Conservation (phyloP, 2,113 vertebrate species). For the Benitochromis conjunctus region DNA sequence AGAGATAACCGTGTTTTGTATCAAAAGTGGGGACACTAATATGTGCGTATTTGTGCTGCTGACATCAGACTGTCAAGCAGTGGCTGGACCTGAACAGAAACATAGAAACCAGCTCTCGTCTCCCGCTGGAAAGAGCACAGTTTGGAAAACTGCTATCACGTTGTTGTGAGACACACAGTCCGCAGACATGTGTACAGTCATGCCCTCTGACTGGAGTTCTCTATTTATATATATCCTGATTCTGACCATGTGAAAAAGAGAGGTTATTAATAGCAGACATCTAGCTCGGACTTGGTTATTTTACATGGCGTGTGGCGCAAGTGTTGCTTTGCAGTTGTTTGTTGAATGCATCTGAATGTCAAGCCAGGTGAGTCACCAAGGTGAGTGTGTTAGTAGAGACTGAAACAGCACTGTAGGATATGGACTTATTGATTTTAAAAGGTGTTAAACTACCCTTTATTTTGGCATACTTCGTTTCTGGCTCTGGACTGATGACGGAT, state of each 20-base stretch:
- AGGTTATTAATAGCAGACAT: conserved; percentile 47
- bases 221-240: conserved; percentile 39
- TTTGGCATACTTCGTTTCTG: background rate
- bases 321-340: background rate
- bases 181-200: background rate
- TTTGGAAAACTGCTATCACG: background rate
- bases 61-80: background rate
- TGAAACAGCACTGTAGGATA: background rate
- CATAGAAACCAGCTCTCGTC: background rate
- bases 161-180: background rate
- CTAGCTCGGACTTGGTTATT: conserved; percentile 3
- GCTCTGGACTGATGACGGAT: background rate
- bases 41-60: background rate
- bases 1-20: conserved; percentile 17
- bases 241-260: conserved; percentile 26
- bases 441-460: background rate
- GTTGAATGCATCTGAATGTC: background rate
- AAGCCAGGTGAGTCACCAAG: background rate
- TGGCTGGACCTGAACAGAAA: background rate
- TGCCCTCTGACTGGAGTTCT: conserved; percentile 12
- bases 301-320: background rate
- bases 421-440: background rate
- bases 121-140: background rate
- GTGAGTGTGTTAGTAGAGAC: conserved; percentile 18
- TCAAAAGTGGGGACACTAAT: background rate